phyloP scores from a whole-genome alignment of 2,113 vertebrate species.

The Nestor notabilis region DNA sequence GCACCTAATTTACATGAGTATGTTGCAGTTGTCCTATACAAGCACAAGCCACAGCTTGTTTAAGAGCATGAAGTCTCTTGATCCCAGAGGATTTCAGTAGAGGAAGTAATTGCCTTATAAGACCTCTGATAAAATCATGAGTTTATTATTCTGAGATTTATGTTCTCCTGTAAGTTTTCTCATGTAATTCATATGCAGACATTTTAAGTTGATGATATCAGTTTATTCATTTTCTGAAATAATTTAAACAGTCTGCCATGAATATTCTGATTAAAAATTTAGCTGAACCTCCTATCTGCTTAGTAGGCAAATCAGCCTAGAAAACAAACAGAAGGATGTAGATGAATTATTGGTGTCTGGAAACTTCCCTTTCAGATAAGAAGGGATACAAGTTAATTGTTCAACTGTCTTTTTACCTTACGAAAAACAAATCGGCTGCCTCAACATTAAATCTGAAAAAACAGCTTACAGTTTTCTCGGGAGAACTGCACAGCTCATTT shows the following conservation, averaged over 20 bases:
- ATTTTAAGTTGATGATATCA: not conserved
- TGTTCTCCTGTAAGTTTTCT: not conserved
- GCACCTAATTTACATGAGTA: accelerated
- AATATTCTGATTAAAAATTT: not conserved
- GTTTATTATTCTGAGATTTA: not conserved
- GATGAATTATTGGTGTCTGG: not conserved
- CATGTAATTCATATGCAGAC: not conserved
- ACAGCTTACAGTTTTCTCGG: not conserved
- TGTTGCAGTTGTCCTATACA: not conserved
- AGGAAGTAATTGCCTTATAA: not conserved
- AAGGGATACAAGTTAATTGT: conserved; percentile 14
- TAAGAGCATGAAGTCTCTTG: not conserved
- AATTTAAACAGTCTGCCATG: not conserved
- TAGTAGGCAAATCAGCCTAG: not conserved
- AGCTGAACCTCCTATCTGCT: not conserved
- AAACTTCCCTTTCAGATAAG: not conserved
- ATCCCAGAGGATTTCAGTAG: not conserved
- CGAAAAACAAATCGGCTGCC: conserved; percentile 11
- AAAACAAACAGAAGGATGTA: not conserved
- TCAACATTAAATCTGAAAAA: not conserved
- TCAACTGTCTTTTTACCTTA: conserved; percentile 4
- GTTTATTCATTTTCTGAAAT: not conserved
- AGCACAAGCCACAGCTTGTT: not conserved
- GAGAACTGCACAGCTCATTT: conserved; percentile 48
- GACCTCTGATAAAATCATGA: not conserved